Base-by-base conservation (phyloP, 2,113 vertebrate species). In the Esox niger region DNA sequence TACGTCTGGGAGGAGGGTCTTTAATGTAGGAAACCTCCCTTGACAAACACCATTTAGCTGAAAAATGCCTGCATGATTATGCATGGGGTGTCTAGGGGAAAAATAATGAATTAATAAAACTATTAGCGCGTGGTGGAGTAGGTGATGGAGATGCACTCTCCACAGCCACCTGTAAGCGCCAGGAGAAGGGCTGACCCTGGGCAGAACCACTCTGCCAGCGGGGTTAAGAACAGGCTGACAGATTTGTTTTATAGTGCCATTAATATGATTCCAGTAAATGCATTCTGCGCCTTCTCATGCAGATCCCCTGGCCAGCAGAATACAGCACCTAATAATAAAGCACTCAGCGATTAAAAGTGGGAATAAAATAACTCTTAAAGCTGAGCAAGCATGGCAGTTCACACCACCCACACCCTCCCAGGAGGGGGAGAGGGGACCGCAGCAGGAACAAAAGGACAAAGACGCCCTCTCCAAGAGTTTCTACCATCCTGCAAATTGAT, bases 311-410 rank as follows among this genome's bases (percentile, higher is more conserved):
- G 84, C 82, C 84, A 71, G 86, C 83, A 80, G 79, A 86, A 87
- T 89, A 82, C 84, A 68, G 83, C 79, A 88, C 87, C 87, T 91
- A 89, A 90, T 90, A 90, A 92, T 90, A 91, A 91, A 90, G 85
- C 90, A 90, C 91, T 91, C 89, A 89, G 86, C 80, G 87, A 90
- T 88, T 90, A 90, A 89, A 91, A 91, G 90, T 90, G 89, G 89
- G 86, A 89, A 91, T 90, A 90, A 86, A 90, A 90, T 82, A 90
- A 88, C 82, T 70, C 75, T 86, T 88, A 87, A 85, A 88, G 87
- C 87, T 87, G 84, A 89, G 89, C 79, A 86, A 87, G 87, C 80
- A 87, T 76, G 85, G 84, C 84, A 82, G 83, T 75, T 84, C 63
- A n/a, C 70, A 70, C 88, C 88, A 88, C 89, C 88, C 89, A 89